Percentiles rank a stretch among this genome's conserved stretches.
These are phyloP conservation scores for Sinhomidia bicolor DNA, from an alignment of 2,888 invertebrate genomes.

Conservation along the genomic window DNA sequence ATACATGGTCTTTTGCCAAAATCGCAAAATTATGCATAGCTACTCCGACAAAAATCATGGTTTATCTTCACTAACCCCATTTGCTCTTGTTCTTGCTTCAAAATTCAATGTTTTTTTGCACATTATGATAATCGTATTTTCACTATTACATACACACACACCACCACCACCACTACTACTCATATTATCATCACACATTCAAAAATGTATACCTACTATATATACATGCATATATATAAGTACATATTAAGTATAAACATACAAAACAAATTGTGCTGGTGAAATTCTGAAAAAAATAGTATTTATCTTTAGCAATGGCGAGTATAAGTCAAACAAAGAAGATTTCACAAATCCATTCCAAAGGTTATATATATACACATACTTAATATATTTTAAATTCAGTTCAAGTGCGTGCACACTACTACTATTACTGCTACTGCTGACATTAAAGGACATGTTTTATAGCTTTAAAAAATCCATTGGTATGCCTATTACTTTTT, in stretches of 20 bases:
- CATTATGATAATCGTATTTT: constrained; percentile 50
- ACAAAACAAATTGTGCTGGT: background rate
- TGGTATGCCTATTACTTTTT: no score
- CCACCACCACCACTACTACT: no score
- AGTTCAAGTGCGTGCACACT: background rate
- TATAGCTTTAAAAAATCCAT: no score
- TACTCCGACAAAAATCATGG: constrained; percentile 42
- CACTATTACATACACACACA: background rate
- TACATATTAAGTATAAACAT: background rate
- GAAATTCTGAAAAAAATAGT: constrained; percentile 1
- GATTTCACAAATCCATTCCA: background rate
- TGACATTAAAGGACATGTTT: background rate
- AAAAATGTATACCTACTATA: no score
- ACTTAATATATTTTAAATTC: background rate
- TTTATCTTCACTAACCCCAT: constrained; percentile 59
- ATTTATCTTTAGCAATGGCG: background rate
- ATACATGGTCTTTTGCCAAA: constrained; percentile 56
- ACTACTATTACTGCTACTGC: no score
- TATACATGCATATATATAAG: background rate
- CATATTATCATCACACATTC: no score
- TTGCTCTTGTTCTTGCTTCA: constrained; percentile 18
- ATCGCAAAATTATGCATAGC: constrained; percentile 66
- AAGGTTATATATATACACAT: background rate
- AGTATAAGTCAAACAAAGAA: background rate
- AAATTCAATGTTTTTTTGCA: constrained; percentile 42